Evolutionary conservation across 2,888 invertebrate species (phyloP).

Genomic region (Oligia strigilis): DNA sequence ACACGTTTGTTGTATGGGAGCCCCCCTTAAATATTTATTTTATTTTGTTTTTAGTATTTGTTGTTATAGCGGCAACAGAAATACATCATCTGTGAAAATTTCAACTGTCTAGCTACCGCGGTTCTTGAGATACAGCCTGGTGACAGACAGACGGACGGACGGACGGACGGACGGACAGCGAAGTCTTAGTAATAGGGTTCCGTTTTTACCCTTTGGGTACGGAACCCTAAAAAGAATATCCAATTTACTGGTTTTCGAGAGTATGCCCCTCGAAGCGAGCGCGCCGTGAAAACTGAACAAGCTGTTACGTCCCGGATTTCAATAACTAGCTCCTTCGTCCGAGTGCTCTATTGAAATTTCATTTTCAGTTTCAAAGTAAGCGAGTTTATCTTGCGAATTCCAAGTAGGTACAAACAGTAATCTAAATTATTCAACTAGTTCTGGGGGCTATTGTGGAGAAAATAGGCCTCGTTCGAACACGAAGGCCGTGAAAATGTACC

Average conservation of each 20-base stretch:
- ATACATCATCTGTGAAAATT: too few species aligned
- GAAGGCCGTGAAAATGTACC: conserved; percentile 58
- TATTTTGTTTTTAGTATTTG: too few species aligned
- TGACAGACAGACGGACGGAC: too few species aligned
- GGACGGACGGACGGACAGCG: too few species aligned
- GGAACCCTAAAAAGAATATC: not conserved
- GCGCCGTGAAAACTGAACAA: conserved; percentile 47
- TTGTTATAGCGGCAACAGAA: too few species aligned
- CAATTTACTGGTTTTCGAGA: conserved; percentile 18
- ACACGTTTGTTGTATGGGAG: too few species aligned
- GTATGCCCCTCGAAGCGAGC: conserved; percentile 29
- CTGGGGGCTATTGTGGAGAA: conserved; percentile 28
- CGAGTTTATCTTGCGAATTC: conserved; percentile 29
- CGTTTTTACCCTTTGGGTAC: too few species aligned
- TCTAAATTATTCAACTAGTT: conserved; percentile 36
- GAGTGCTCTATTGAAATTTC: conserved; percentile 40
- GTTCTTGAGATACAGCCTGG: too few species aligned
- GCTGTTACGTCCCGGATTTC: conserved; percentile 47
- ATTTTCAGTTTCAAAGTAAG: conserved; percentile 43
- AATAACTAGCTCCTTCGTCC: conserved; percentile 56
- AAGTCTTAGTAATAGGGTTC: too few species aligned
- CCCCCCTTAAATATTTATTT: too few species aligned
- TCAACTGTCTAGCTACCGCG: too few species aligned
- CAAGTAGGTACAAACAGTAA: conserved; percentile 16
- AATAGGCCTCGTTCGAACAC: conserved; percentile 48